Evolutionary conservation across 2,113 vertebrate genomes (phyloP).

Genomic region (Myotis brandtii): DNA sequence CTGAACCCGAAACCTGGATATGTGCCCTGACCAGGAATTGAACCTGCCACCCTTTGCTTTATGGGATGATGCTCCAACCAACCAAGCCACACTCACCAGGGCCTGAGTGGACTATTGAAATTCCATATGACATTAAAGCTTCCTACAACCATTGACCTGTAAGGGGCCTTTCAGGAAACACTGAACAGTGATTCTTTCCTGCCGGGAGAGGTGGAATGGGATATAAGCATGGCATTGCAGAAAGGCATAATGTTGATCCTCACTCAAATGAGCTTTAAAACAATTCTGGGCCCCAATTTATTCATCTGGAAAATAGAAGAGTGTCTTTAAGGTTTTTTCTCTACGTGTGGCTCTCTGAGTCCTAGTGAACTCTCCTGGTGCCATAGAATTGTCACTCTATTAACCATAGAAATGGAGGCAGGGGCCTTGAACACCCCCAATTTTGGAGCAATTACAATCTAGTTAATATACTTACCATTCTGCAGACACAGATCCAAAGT

Average conservation of each 20-base stretch:
- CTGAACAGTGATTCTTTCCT: neutral
- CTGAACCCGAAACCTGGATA: neutral
- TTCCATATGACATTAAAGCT: conserved; percentile 40
- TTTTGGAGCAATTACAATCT: neutral
- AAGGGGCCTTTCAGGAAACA: neutral
- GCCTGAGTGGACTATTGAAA: neutral
- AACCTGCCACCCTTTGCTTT: neutral
- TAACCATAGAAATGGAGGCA: neutral
- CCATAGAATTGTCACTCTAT: neutral
- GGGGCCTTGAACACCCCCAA: neutral
- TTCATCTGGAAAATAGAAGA: conserved; percentile 6
- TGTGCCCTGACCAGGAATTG: neutral
- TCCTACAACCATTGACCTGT: conserved; percentile 13
- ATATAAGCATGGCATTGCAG: neutral
- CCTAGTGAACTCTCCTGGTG: neutral
- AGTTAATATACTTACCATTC: neutral
- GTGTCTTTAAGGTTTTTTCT: neutral
- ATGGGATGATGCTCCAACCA: neutral
- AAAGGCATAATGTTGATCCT: neutral
- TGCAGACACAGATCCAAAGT: neutral
- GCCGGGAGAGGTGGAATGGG: neutral
- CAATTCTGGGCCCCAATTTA: neutral
- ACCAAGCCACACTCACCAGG: neutral
- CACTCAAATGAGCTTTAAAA: neutral
- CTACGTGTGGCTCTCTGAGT: neutral